Base-by-base conservation (phyloP, 1,140 invertebrate genomes). In the Belonocnema kinseyi region DNA sequence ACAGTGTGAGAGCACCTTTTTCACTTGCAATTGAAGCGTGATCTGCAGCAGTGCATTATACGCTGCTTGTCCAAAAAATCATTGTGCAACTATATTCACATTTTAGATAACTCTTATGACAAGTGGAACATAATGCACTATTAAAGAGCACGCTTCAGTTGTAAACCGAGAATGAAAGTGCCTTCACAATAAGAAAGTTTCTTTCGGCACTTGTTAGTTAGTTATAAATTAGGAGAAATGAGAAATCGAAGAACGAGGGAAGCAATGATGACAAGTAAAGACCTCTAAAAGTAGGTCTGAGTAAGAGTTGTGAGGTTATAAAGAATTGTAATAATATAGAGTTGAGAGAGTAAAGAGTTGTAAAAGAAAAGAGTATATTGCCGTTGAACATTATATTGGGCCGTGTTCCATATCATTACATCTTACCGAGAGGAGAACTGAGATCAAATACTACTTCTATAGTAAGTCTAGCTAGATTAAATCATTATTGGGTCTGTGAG, bases 401-500 rank as follows among this genome's bases (percentile, higher is more conserved):
- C 83, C 86, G 84, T 84, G 86, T 88, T 85, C 78, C 88, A 89
- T 89, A 88, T 88, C 87, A 86, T 85, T 82, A 82, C 73, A 79
- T 83, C 81, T 82, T 84, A 77, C 73, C 76, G 58, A 70, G 70
- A 75, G 61, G 74, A 79, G 50, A 79, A 80, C 21, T 80, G 74
- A 84, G 73, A 82, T 81, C 80, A 80, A 83, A 83, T 82, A 84
- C 81, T 83, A 80, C 74, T 81, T 21, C 77, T 82, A 81, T 50
- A 77, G 73, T 81, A 81, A 82, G 70, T 71, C 54, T 85, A 83
- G 77, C 58, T 83, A 80, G 74, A 82, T 83, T 77, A 74, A 78
- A 72, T 58, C 77, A 77, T 80, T 66, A 66, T 76, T 50, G 74
- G 74, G 73, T 79, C 71, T 76, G 74, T 74, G 33, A 77, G 50